A percentile compares a stretch with the other conserved stretches of the same genome.
phyloP scores from a whole-genome alignment of 2,113 vertebrate species.

The Perca schrenkii region DNA sequence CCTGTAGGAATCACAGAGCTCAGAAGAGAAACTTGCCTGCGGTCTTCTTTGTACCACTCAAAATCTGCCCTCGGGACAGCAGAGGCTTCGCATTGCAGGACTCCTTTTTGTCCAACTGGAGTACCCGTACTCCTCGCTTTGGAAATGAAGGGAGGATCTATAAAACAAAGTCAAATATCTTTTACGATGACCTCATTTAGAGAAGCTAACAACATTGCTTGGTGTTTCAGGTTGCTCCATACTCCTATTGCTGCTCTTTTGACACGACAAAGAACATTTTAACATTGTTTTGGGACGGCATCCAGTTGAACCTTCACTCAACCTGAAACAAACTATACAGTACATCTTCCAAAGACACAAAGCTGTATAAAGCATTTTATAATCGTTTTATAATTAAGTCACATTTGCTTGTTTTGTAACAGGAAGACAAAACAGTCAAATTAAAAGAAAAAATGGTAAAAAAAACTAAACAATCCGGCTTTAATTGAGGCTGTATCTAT shows the following conservation, averaged over 20 bases:
- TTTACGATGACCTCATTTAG: neutral
- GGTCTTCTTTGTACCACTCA: conserved; percentile 99
- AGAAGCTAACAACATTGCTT: neutral
- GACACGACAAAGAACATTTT: neutral
- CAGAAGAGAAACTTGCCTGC: conserved; percentile 84
- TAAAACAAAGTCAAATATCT: conserved; percentile 29
- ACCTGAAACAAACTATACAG: too few relatives aligned
- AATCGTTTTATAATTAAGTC: neutral
- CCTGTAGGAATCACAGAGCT: conserved; percentile 20
- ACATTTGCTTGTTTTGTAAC: neutral
- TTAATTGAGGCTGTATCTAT: neutral
- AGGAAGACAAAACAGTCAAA: neutral
- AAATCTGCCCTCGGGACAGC: conserved; percentile 94
- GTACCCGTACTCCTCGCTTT: conserved; percentile 91
- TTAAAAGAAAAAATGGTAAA: neutral
- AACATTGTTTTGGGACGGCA: neutral
- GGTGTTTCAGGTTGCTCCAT: neutral
- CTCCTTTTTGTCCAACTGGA: conserved; percentile 92
- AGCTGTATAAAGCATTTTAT: neutral
- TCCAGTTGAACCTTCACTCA: neutral
- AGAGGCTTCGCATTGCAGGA: conserved; percentile 94
- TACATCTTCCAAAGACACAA: neutral
- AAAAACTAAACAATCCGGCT: neutral
- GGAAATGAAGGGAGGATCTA: conserved; percentile 95
- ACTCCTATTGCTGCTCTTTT: neutral